These are phyloP conservation scores for Ancistrus triradiatus DNA, from an alignment of 2,113 vertebrate species.

Conservation along the genomic window DNA sequence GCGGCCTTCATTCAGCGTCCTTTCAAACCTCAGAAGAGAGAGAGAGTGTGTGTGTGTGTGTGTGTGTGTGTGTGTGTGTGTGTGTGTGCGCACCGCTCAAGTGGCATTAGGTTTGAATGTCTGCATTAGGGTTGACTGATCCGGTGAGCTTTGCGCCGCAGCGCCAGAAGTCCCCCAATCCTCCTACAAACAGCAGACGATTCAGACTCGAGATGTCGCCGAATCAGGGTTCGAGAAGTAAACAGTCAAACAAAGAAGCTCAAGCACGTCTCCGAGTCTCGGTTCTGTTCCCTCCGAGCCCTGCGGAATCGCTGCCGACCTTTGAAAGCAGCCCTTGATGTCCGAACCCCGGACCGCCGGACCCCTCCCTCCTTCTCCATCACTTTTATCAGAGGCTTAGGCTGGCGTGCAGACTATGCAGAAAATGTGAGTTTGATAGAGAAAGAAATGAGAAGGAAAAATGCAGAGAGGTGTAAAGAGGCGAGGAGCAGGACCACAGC, in stretches of 20 bases:
- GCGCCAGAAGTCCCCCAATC: not conserved
- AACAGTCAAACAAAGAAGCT: not conserved
- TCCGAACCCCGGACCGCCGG: not conserved
- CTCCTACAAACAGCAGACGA: not conserved
- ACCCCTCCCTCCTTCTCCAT: slow-evolving; percentile 14
- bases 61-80: not conserved
- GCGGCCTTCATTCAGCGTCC: not conserved
- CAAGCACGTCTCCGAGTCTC: too few relatives aligned
- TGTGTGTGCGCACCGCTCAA: not conserved
- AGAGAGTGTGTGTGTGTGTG: not conserved
- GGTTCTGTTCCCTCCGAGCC: not conserved
- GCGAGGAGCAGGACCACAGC: slow-evolving; percentile 28
- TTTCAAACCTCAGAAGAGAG: slow-evolving; percentile 4
- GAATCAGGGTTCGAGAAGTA: not conserved
- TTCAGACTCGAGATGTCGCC: too few relatives aligned
- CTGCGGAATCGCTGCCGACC: not conserved
- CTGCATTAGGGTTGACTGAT: not conserved
- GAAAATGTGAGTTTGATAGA: slow-evolving; percentile 21
- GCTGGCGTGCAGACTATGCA: slow-evolving; percentile 12
- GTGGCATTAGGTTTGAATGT: slow-evolving; percentile 18
- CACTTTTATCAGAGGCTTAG: slow-evolving; percentile 39
- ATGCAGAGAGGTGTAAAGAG: slow-evolving; percentile 30
- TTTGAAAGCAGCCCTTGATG: slow-evolving; percentile 21
- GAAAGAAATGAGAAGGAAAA: slow-evolving; percentile 33
- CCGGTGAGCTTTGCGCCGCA: too few relatives aligned